Evolutionary conservation across 2,113 vertebrate species (phyloP).

Genomic region (Vicugna pacos): DNA sequence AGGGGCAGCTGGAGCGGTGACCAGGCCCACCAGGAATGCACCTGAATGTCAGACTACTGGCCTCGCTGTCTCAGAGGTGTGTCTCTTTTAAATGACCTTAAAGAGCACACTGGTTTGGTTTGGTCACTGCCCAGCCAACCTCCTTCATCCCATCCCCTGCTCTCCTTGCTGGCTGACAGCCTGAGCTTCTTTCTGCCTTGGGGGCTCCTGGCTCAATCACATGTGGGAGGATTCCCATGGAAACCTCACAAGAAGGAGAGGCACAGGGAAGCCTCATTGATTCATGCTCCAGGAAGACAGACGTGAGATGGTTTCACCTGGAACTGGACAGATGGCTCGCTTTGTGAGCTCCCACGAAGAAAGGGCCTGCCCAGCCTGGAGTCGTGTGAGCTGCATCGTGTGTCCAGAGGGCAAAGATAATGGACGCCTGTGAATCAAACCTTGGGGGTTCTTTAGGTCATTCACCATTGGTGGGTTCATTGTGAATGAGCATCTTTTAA

Average conservation of each 20-base stretch:
- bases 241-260: constrained; percentile 68
- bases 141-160: neutral
- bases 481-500: constrained; percentile 22
- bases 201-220: constrained; percentile 36
- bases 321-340: constrained; percentile 74
- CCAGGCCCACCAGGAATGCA: neutral
- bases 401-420: neutral
- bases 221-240: constrained; percentile 78
- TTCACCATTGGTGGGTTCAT: neutral
- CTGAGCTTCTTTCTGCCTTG: constrained; percentile 15
- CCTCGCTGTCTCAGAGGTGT: neutral
- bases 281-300: constrained; percentile 14
- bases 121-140: neutral
- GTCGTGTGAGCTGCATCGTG: neutral
- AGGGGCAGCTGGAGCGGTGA: neutral
- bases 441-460: neutral
- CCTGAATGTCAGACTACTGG: neutral
- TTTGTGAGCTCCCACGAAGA: constrained; percentile 45
- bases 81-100: constrained; percentile 76
- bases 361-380: neutral
- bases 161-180: constrained; percentile 29
- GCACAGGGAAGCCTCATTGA: constrained; percentile 72
- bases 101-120: neutral
- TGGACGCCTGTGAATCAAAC: neutral
- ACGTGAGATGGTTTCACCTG: neutral